Base-by-base conservation (phyloP, 1,140 invertebrate genomes). In the Drosophila dunni region DNA sequence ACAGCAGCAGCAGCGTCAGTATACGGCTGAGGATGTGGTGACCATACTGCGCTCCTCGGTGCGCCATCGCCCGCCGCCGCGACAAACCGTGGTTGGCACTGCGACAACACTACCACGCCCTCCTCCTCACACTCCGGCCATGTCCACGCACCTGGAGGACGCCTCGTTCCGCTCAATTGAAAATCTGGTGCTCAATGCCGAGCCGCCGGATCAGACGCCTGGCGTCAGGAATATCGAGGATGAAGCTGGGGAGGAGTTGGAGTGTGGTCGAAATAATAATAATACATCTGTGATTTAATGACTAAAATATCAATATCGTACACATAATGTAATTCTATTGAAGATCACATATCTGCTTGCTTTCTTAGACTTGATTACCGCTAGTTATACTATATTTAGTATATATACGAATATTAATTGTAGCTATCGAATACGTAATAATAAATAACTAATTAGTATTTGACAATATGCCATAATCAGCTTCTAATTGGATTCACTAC, bases 11-110 rank as follows among this genome's bases (percentile, higher is more conserved):
- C 44, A 40, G 17, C 46, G 83, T 8, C 88, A 86, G 5, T 88
- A 94, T 50, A 94, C 94, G 0, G 94, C 94, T 0, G 92, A 93
- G 42, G 94, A 94, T 71, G 94, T 95, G n/a, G 94, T 94, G 1
- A 94, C 94, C 56, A 89, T 95, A 34, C 69, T 95, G 33, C 92
- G 94, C 7, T 94, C 91, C 11, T 91, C 90, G 9, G 84, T 84
- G 54, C 78, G 84, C 2, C 78, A 90, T 61, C 85, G 84, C 17
- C 85, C 83, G 50, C 53, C 64, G 42, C 58, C 72, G 8, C 56
- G 66, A n/a, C 60, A 70, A 42, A 51, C 38, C 10, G 17, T 6
- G 24, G 24, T 40, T 42, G 74, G 45, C 36, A 46, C 46, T 33
- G 71, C 68, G 36, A 71, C 72, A 38, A 88, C 83, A 8, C 40